Evolutionary conservation across 2,797 vertebrate species (phyloP).

Genomic region (Anguilla marmorata): DNA sequence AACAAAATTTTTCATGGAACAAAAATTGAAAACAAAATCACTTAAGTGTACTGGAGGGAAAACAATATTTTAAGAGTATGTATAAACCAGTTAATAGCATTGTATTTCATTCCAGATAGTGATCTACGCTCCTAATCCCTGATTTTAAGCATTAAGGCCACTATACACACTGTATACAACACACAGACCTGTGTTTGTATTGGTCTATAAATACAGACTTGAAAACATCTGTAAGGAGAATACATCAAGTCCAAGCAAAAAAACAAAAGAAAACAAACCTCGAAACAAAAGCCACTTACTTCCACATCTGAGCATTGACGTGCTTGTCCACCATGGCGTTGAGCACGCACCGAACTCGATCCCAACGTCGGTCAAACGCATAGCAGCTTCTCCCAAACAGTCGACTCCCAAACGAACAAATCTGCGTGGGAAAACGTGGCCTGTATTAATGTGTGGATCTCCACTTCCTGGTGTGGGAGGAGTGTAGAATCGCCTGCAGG

Average conservation of each 20-base stretch:
- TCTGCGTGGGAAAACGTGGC: slow-evolving; percentile 64
- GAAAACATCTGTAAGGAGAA: background rate
- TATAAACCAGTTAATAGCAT: no score
- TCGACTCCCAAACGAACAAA: slow-evolving; percentile 96
- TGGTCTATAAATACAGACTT: background rate
- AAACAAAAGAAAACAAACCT: slow-evolving; percentile 14
- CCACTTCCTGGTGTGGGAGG: background rate
- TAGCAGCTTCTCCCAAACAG: slow-evolving; percentile 93
- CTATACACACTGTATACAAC: background rate
- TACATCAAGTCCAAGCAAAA: background rate
- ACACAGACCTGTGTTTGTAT: no score
- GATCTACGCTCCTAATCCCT: no score
- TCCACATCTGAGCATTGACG: slow-evolving; percentile 97
- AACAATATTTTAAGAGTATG: no score
- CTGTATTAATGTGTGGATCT: background rate
- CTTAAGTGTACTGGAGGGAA: no score
- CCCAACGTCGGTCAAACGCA: slow-evolving; percentile 93
- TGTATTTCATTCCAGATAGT: no score
- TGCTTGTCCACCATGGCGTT: slow-evolving; percentile 96
- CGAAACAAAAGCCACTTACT: slow-evolving; percentile 73
- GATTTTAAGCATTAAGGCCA: no score
- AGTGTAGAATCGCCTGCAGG: background rate
- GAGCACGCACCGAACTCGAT: slow-evolving; percentile 88
- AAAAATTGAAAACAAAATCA: no score
- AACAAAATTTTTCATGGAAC: no score